Evolutionary conservation across 2,113 vertebrate genomes (phyloP).

Genomic region (Phylloscopus trochilus): DNA sequence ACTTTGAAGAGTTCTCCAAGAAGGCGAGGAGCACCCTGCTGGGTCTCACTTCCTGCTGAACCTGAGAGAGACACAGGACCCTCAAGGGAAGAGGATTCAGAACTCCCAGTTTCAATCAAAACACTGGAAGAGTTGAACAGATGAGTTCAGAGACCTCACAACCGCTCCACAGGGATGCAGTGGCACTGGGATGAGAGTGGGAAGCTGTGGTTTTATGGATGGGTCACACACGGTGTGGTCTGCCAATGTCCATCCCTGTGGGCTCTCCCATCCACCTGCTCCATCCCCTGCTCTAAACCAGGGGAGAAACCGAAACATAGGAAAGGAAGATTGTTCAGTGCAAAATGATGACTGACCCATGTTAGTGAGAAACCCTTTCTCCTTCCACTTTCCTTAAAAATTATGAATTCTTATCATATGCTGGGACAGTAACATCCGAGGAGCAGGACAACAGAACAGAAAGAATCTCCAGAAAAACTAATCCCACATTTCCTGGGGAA

Average conservation of each 20-base stretch:
- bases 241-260: background rate
- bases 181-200: fast-evolving
- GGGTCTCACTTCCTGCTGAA: background rate
- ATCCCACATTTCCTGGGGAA: background rate
- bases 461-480: background rate
- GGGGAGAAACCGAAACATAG: background rate
- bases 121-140: background rate
- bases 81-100: background rate
- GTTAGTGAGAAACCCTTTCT: background rate
- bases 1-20: background rate
- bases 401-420: background rate
- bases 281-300: background rate
- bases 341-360: background rate
- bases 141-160: background rate
- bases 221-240: background rate
- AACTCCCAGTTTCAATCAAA: background rate
- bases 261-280: background rate
- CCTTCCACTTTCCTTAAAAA: background rate
- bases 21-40: background rate
- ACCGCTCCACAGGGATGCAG: background rate
- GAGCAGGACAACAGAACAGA: background rate
- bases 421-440: background rate
- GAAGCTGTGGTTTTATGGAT: background rate
- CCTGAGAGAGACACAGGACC: background rate
- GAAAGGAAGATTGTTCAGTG: background rate